These are phyloP conservation scores for Aporrectodea caliginosa DNA, from an alignment of 1,140 invertebrate species.

Conservation along the genomic window DNA sequence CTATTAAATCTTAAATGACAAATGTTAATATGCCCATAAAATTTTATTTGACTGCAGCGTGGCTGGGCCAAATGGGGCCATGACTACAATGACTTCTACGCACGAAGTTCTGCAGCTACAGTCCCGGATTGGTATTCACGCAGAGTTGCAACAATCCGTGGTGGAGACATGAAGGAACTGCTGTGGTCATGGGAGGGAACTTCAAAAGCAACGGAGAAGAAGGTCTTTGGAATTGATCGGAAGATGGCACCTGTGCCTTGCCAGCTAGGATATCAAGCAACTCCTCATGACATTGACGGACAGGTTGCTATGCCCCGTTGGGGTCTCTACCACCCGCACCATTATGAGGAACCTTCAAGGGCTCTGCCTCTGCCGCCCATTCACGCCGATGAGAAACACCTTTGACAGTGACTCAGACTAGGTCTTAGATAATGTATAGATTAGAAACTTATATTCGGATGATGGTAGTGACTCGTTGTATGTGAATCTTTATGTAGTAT, in stretches of 20 bases:
- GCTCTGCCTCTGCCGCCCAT: constrained; percentile 15
- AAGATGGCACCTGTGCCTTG: background rate
- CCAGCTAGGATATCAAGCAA: constrained; percentile 4
- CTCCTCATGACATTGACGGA: constrained; percentile 19
- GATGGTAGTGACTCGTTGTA: no score
- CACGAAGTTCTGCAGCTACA: constrained; percentile 7
- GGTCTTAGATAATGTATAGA: no score
- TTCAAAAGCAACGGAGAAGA: constrained; percentile 19
- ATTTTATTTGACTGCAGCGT: constrained; percentile 18
- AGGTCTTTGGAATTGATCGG: background rate
- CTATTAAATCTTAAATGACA: no score
- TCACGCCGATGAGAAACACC: constrained; percentile 17
- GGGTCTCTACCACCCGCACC: constrained; percentile 22
- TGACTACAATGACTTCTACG: constrained; percentile 27
- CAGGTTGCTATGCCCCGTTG: constrained; percentile 10
- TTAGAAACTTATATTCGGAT: no score
- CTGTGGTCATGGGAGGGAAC: constrained; percentile 17
- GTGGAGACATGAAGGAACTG: constrained; percentile 15
- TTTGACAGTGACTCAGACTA: no score
- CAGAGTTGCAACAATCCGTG: constrained; percentile 12
- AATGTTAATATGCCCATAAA: no score
- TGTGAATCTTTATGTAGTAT: no score
- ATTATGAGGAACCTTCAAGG: constrained; percentile 22
- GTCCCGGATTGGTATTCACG: constrained; percentile 27
- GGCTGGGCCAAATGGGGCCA: constrained; percentile 31